Evolutionary conservation across 1,140 invertebrate genomes (phyloP).

Genomic region (Hesperophylax magnus): DNA sequence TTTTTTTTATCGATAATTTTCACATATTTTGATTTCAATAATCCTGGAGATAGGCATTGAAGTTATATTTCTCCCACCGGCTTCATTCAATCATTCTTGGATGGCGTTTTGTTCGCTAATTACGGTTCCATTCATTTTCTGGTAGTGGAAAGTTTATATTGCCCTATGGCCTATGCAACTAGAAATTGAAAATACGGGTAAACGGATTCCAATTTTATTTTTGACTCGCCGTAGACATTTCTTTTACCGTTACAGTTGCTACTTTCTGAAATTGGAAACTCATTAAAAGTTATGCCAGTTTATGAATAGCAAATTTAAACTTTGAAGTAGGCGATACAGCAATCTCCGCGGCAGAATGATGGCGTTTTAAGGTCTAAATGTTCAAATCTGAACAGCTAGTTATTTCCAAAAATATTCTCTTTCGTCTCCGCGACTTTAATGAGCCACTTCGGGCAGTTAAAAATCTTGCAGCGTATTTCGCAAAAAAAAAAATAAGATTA

Average conservation of each 20-base stretch:
- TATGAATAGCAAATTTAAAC: not conserved
- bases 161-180: not conserved
- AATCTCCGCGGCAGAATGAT: no score
- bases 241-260: not conserved
- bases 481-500: no score
- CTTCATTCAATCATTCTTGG: not conserved
- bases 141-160: conserved; percentile 45
- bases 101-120: conserved; percentile 49
- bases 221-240: not conserved
- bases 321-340: no score
- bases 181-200: conserved; percentile 13
- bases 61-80: not conserved
- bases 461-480: no score
- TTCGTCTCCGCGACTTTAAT: no score
- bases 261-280: not conserved
- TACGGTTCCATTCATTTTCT: conserved; percentile 39
- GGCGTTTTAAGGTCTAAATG: no score
- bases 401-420: no score
- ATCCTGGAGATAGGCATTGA: no score
- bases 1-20: no score
- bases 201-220: conserved; percentile 2
- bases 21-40: no score
- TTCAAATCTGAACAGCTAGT: no score
- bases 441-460: no score
- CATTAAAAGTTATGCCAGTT: conserved; percentile 5